These are phyloP conservation scores for Rhyzopertha dominica DNA, from an alignment of 1,140 invertebrate species.

Conservation along the genomic window DNA sequence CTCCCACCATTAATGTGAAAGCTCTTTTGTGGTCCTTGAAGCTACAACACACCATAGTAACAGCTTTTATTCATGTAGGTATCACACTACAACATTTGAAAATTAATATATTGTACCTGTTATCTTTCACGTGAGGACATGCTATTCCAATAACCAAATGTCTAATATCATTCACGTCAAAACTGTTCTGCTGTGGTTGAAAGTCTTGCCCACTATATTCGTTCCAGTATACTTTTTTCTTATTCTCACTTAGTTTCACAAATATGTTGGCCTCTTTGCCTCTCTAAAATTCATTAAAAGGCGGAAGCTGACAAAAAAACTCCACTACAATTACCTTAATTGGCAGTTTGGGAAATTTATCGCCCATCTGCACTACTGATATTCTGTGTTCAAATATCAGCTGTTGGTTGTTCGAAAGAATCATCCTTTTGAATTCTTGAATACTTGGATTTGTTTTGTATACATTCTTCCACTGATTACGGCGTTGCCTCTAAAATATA, in stretches of 20 bases:
- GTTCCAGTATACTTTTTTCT: not conserved
- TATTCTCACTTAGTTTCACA: slow-evolving; percentile 27
- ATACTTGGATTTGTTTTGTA: slow-evolving; percentile 31
- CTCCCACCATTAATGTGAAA: slow-evolving; percentile 7
- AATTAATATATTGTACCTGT: slow-evolving; percentile 28
- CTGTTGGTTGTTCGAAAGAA: slow-evolving; percentile 20
- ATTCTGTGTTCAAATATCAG: slow-evolving; percentile 31
- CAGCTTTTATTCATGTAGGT: no score
- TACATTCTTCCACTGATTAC: slow-evolving; percentile 27
- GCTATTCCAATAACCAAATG: slow-evolving; percentile 34
- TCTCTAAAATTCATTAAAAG: slow-evolving; percentile 26
- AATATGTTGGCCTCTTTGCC: slow-evolving; percentile 18
- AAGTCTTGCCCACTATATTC: no score
- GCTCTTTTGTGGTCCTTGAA: no score
- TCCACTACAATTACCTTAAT: slow-evolving; percentile 20
- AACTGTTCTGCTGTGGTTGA: no score
- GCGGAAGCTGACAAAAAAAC: no score
- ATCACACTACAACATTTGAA: no score
- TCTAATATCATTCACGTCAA: no score
- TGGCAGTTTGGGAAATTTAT: slow-evolving; percentile 24
- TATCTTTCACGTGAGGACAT: slow-evolving; percentile 25
- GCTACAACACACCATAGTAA: no score
- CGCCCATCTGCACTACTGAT: slow-evolving; percentile 22
- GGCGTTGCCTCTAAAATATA: no score
- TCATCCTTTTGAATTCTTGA: slow-evolving; percentile 25